Percentiles rank a stretch among this genome's conserved stretches.
Evolutionary conservation across 2,113 vertebrate genomes (phyloP).

Genomic region (Bufo gargarizans): DNA sequence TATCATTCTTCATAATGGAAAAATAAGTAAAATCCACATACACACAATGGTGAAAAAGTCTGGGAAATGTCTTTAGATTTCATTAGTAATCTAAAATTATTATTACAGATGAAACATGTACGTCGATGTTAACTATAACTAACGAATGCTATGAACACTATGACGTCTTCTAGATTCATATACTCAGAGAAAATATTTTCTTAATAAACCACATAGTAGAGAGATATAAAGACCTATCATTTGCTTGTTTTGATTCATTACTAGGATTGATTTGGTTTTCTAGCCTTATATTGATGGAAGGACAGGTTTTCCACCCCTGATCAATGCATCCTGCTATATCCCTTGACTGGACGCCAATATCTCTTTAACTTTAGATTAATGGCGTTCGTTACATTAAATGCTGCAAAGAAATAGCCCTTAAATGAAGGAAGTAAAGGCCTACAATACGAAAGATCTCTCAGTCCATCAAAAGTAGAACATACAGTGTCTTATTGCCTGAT

Average conservation of each 20-base stretch:
- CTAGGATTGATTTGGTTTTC: constrained; percentile 73
- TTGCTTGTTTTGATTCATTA: constrained; percentile 67
- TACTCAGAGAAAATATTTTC: not conserved
- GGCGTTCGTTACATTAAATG: constrained; percentile 67
- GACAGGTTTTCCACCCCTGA: constrained; percentile 64
- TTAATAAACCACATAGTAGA: constrained; percentile 21
- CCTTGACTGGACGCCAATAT: constrained; percentile 72
- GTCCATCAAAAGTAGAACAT: not conserved
- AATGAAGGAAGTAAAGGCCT: not conserved
- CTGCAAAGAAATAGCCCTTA: constrained; percentile 48
- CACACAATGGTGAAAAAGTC: not conserved
- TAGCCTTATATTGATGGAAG: constrained; percentile 67
- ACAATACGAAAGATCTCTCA: constrained; percentile 12
- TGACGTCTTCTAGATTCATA: not conserved
- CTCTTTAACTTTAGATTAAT: constrained; percentile 78
- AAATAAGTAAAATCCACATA: constrained; percentile 1
- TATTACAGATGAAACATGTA: not conserved
- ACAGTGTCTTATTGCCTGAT: not conserved
- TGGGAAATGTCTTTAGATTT: not conserved
- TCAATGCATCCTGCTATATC: constrained; percentile 72
- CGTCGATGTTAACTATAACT: not conserved
- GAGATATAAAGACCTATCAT: constrained; percentile 36
- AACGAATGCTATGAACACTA: not conserved
- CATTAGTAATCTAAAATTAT: not conserved
- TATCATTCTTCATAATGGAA: not conserved